A percentile compares a stretch with the other conserved stretches of the same genome.
Evolutionary conservation across 2,113 vertebrate species (phyloP).

Genomic region (Ploceus nigricollis): DNA sequence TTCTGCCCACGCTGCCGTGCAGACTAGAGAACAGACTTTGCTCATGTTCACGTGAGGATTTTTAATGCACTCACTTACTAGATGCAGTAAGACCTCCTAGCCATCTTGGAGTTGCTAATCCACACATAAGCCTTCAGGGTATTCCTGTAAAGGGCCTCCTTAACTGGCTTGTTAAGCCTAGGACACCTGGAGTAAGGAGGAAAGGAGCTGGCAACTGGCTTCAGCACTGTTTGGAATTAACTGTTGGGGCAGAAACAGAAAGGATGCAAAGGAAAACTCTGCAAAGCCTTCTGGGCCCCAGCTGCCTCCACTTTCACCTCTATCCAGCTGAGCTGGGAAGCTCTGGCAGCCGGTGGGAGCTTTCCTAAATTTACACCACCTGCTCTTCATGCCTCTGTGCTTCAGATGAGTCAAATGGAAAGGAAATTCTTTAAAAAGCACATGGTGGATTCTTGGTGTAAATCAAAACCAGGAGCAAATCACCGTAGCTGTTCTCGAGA

Average conservation of each 20-base stretch:
- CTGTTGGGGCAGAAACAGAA: background rate
- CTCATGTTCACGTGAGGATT: rapidly evolving
- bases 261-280: background rate
- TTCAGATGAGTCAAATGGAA: background rate
- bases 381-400: background rate
- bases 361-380: background rate
- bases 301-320: rapidly evolving
- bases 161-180: background rate
- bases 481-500: rapidly evolving
- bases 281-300: background rate
- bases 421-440: background rate
- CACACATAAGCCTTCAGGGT: background rate
- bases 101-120: background rate
- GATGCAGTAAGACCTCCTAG: background rate
- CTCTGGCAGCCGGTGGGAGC: rapidly evolving
- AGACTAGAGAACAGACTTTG: background rate
- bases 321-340: background rate
- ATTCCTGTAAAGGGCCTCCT: background rate
- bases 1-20: background rate
- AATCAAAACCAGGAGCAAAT: background rate
- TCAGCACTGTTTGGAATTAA: background rate
- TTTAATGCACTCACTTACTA: background rate
- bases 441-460: background rate
- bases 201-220: background rate
- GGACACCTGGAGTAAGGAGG: background rate